A percentile compares a stretch with the other conserved stretches of the same genome.
Conservation (phyloP, 2,888 invertebrate genomes). For the Metacarcinus magister region DNA sequence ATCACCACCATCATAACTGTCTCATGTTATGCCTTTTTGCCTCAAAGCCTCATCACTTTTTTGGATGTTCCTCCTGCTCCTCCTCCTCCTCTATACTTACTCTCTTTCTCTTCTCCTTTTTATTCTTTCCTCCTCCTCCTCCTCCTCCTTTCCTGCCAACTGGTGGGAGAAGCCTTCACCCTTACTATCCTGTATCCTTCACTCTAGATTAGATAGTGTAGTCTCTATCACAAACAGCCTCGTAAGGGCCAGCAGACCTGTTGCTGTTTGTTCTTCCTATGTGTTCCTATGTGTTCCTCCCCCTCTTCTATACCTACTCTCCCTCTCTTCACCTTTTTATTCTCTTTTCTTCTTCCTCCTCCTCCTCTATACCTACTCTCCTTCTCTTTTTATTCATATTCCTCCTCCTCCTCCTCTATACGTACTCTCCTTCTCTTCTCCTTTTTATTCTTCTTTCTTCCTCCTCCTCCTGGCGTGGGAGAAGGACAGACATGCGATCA, state of each 20-base stretch:
- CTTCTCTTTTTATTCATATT: background rate
- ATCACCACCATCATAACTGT: slow-evolving; percentile 6
- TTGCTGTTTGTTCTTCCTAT: no score
- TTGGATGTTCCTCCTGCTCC: no score
- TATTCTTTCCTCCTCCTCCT: background rate
- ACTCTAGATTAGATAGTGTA: no score
- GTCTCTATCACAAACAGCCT: no score
- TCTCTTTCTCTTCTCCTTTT: background rate
- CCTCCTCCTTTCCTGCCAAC: no score
- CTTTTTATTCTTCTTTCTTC: background rate
- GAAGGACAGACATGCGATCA: background rate
- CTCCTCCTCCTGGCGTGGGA: background rate
- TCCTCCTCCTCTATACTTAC: background rate
- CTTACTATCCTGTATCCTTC: no score
- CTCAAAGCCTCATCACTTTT: no score
- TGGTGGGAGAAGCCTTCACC: no score
- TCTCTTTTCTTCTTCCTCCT: background rate
- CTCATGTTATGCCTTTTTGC: no score
- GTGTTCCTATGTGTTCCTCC: no score
- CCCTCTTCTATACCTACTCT: background rate
- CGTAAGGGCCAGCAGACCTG: no score
- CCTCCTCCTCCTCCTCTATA: background rate
- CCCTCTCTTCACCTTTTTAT: background rate
- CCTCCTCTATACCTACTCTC: background rate
- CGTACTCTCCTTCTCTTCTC: background rate